phyloP scores from a whole-genome alignment of 1,140 invertebrate genomes.

The Drosophila azteca region DNA sequence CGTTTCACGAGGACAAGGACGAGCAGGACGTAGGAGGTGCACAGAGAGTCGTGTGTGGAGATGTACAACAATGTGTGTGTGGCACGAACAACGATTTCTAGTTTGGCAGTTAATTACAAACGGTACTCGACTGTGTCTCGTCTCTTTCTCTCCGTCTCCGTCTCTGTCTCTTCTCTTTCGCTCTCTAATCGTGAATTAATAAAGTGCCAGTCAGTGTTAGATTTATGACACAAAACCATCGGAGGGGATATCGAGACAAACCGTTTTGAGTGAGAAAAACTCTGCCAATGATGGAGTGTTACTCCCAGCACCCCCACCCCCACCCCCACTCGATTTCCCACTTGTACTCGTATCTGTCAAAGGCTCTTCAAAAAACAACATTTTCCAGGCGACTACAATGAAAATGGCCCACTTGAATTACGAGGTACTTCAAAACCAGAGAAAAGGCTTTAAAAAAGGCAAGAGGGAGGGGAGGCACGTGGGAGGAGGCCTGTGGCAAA shows the following conservation, averaged over 20 bases:
- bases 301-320: too few species aligned
- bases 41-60: not conserved
- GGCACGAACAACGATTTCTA: conserved; percentile 47
- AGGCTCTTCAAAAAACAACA: conserved; percentile 3
- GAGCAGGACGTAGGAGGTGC: not conserved
- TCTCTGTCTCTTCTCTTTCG: not conserved
- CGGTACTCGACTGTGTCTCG: conserved; percentile 37
- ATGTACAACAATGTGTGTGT: not conserved
- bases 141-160: too few species aligned
- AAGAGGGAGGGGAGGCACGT: conserved; percentile 12
- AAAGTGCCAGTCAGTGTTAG: conserved; percentile 58
- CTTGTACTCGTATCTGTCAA: not conserved
- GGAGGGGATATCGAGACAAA: conserved; percentile 46
- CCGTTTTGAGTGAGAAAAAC: conserved; percentile 37
- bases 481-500: not conserved
- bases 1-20: conserved; percentile 27
- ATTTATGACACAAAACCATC: conserved; percentile 58
- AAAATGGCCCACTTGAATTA: conserved; percentile 57
- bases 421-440: conserved; percentile 20
- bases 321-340: too few species aligned
- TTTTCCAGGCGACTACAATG: conserved; percentile 34
- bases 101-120: conserved; percentile 77
- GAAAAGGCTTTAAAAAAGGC: conserved; percentile 30
- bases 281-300: conserved; percentile 19
- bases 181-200: conserved; percentile 74